Conservation (phyloP, 2,888 invertebrate species). For the Chrysotoxum bicinctum region DNA sequence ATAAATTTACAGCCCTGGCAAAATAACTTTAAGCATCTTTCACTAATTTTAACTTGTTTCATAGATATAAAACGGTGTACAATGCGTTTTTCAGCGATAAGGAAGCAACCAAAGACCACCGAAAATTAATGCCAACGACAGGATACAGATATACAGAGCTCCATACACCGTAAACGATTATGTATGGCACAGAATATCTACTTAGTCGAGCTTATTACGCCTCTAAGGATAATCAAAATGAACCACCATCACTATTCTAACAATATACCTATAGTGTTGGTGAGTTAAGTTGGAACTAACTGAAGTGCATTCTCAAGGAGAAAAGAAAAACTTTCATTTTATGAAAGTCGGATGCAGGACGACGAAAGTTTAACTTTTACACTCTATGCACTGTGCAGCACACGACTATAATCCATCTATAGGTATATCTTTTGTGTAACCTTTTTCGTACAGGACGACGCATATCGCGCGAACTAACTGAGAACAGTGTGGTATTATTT, state of each 20-base stretch:
- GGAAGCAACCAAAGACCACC: slow-evolving; percentile 34
- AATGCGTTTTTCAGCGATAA: slow-evolving; percentile 58
- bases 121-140: slow-evolving; percentile 66
- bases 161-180: slow-evolving; percentile 56
- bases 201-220: slow-evolving; percentile 67
- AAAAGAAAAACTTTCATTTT: slow-evolving; percentile 44
- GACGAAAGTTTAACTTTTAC: slow-evolving; percentile 58
- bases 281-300: slow-evolving; percentile 25
- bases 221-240: slow-evolving; percentile 72
- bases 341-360: slow-evolving; percentile 34
- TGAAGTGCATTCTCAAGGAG: slow-evolving; percentile 35
- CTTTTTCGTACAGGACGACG: slow-evolving; percentile 12
- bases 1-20: slow-evolving; percentile 53
- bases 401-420: background rate
- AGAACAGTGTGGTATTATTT: slow-evolving; percentile 66
- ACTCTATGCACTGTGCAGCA: slow-evolving; percentile 2
- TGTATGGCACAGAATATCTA: slow-evolving; percentile 59
- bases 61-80: slow-evolving; percentile 31
- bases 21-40: slow-evolving; percentile 67
- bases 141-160: slow-evolving; percentile 56
- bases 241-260: slow-evolving; percentile 36
- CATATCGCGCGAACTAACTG: slow-evolving; percentile 63
- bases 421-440: slow-evolving; percentile 23
- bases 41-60: slow-evolving; percentile 67
- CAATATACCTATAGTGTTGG: background rate